Evolutionary conservation across 1,140 invertebrate species (phyloP).

Genomic region (Platyura marginata): DNA sequence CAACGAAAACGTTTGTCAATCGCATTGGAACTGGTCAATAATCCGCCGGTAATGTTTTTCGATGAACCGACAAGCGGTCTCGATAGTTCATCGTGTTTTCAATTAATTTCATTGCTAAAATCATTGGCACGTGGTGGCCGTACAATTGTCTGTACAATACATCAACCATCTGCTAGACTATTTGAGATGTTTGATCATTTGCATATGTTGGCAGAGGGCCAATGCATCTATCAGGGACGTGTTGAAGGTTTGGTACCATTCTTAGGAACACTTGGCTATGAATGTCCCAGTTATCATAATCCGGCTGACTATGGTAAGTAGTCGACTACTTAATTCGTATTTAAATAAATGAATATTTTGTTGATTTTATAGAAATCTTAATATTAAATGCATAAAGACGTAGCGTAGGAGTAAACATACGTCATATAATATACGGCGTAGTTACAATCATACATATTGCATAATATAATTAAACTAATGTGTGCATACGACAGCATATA

Average conservation of each 20-base stretch:
- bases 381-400: not conserved
- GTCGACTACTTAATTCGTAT: no score
- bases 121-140: conserved; percentile 60
- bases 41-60: conserved; percentile 93
- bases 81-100: conserved; percentile 82
- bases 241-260: conserved; percentile 71
- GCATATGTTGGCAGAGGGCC: conserved; percentile 76
- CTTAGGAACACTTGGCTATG: conserved; percentile 57
- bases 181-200: conserved; percentile 93
- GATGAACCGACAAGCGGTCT: conserved; percentile 94
- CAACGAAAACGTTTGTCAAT: conserved; percentile 86
- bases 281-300: conserved; percentile 88
- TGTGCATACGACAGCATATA: not conserved
- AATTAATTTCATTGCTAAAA: conserved; percentile 70
- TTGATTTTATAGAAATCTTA: no score
- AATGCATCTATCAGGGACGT: conserved; percentile 79
- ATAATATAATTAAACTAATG: conserved; percentile 3
- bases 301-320: conserved; percentile 78
- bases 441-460: not conserved
- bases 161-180: conserved; percentile 86
- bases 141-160: conserved; percentile 87
- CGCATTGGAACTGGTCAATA: conserved; percentile 65
- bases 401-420: not conserved
- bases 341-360: no score
- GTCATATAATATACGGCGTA: not conserved